Evolutionary conservation across 2,888 invertebrate genomes (phyloP).

Genomic region (Pardosa pseudoannulata): DNA sequence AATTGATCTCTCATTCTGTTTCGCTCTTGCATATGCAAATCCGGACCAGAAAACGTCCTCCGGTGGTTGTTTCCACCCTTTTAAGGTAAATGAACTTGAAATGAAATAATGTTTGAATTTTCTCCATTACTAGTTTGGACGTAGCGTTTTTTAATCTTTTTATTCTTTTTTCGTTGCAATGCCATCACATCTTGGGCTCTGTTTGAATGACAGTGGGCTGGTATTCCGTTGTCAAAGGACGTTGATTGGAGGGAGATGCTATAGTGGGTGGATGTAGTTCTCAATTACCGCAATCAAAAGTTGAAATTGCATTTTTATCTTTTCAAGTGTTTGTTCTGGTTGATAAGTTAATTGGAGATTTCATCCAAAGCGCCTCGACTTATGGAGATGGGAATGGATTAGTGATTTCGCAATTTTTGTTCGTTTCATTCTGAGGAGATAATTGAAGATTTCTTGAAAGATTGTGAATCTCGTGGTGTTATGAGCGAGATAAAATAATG

Average conservation of each 20-base stretch:
- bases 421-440: no score
- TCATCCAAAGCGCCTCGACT: no score
- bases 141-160: no score
- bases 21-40: neutral
- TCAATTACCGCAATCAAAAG: neutral
- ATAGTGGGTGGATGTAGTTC: neutral
- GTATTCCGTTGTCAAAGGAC: constrained; percentile 25
- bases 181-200: neutral
- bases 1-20: neutral
- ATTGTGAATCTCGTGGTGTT: no score
- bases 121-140: neutral
- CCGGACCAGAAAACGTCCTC: neutral
- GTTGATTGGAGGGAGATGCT: neutral
- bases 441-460: no score
- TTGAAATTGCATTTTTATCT: neutral
- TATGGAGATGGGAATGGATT: no score
- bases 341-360: no score
- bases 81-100: constrained; percentile 2
- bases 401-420: no score
- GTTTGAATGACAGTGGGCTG: constrained; percentile 50
- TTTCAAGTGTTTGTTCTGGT: no score
- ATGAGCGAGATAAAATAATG: no score
- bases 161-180: neutral
- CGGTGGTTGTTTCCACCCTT: neutral
- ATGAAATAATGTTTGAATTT: neutral